phyloP scores from a whole-genome alignment of 2,888 invertebrate genomes.

The Netelia melanura region DNA sequence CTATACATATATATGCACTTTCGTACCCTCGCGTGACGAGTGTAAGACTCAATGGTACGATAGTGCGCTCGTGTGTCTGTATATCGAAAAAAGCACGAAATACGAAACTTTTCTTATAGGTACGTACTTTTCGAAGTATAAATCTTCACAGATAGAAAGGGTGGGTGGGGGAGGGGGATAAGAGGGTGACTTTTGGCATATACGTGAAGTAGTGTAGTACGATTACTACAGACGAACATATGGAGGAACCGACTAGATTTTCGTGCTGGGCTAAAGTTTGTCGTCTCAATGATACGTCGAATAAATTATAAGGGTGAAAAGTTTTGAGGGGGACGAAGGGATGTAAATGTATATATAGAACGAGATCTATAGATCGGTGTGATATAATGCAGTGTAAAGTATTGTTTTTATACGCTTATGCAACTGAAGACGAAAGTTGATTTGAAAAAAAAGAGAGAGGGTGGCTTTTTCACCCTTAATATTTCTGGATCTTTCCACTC shows the following conservation, averaged over 20 bases:
- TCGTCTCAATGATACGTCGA: constrained; percentile 38
- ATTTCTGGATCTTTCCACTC: no score
- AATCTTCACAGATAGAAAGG: constrained; percentile 39
- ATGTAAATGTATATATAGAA: not conserved
- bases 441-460: no score
- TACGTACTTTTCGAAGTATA: constrained; percentile 48
- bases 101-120: constrained; percentile 52
- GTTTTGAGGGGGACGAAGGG: constrained; percentile 3
- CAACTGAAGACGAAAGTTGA: no score
- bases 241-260: constrained; percentile 31
- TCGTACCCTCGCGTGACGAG: not conserved
- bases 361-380: not conserved
- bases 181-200: not conserved
- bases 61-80: not conserved
- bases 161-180: not conserved
- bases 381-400: no score
- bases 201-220: not conserved
- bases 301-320: constrained; percentile 28
- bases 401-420: no score
- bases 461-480: no score
- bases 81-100: constrained; percentile 33
- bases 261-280: constrained; percentile 39
- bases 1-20: not conserved
- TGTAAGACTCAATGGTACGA: not conserved
- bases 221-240: no score